These are phyloP conservation scores for Andinoacara biseriatus DNA, from an alignment of 2,113 vertebrate species.

Conservation along the genomic window DNA sequence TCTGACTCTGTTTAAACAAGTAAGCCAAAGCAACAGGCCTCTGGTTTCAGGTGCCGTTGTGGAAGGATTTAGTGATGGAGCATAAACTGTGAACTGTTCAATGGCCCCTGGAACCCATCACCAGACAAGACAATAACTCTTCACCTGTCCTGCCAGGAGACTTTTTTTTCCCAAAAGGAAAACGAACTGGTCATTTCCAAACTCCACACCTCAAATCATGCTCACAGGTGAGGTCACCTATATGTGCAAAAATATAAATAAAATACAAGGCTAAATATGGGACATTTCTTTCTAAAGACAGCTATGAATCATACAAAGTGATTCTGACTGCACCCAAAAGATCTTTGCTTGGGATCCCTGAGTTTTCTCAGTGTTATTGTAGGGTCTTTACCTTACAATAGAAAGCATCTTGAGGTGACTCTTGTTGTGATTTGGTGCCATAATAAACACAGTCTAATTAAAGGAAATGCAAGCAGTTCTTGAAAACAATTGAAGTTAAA, in stretches of 20 bases:
- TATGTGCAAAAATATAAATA: neutral
- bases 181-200: neutral
- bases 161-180: slow-evolving; percentile 22
- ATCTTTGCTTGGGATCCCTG: neutral
- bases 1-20: slow-evolving; percentile 57
- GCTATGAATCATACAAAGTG: neutral
- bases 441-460: too few species aligned
- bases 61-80: slow-evolving; percentile 51
- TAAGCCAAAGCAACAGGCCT: slow-evolving; percentile 49
- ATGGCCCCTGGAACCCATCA: slow-evolving; percentile 43
- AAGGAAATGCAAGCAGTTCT: neutral
- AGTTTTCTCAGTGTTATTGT: too few species aligned
- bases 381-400: too few species aligned
- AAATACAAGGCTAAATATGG: neutral
- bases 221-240: neutral
- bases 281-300: neutral
- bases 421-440: too few species aligned
- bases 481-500: neutral
- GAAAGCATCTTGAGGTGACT: too few species aligned
- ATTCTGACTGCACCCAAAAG: neutral
- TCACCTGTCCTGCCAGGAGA: slow-evolving; percentile 2
- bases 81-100: slow-evolving; percentile 59
- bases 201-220: neutral
- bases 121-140: slow-evolving; percentile 36
- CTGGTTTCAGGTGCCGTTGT: slow-evolving; percentile 63